phyloP scores from a whole-genome alignment of 2,888 invertebrate genomes.

The Cheilosia vernalis region DNA sequence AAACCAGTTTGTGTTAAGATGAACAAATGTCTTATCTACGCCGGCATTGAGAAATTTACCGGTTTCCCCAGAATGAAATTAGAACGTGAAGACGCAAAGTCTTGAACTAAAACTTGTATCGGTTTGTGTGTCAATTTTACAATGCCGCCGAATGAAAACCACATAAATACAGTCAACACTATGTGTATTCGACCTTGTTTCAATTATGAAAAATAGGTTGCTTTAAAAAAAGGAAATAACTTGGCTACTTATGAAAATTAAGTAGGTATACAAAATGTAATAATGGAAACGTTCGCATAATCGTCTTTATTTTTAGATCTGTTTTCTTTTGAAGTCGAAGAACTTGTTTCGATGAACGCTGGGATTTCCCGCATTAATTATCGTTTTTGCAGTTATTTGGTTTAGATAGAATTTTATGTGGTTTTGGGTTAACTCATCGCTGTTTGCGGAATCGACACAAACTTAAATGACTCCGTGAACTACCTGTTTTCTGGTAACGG shows the following conservation, averaged over 20 bases:
- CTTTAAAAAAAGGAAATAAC: not conserved
- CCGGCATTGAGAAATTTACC: constrained; percentile 46
- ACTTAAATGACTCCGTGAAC: too few relatives aligned
- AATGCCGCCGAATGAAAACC: constrained; percentile 11
- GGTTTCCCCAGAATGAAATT: constrained; percentile 50
- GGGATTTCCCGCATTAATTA: constrained; percentile 16
- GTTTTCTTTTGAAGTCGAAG: not conserved
- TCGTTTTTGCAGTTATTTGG: not conserved
- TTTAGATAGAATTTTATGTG: not conserved
- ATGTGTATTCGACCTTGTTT: constrained; percentile 18
- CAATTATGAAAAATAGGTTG: not conserved
- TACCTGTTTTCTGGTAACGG: too few relatives aligned
- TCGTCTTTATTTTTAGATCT: constrained; percentile 2
- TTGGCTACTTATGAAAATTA: constrained; percentile 1
- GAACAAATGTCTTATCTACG: constrained; percentile 9
- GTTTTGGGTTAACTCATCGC: not conserved
- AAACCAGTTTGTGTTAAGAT: constrained; percentile 20
- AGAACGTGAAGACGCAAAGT: constrained; percentile 46
- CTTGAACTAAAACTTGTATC: constrained; percentile 45
- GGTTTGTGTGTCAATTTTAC: constrained; percentile 36
- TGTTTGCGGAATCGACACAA: too few relatives aligned
- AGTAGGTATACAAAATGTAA: not conserved
- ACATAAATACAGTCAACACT: too few relatives aligned
- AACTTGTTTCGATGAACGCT: not conserved
- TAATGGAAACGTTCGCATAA: not conserved